Base-by-base conservation (phyloP, 2,797 vertebrate species). In the Sebastes kiyomatsui region DNA sequence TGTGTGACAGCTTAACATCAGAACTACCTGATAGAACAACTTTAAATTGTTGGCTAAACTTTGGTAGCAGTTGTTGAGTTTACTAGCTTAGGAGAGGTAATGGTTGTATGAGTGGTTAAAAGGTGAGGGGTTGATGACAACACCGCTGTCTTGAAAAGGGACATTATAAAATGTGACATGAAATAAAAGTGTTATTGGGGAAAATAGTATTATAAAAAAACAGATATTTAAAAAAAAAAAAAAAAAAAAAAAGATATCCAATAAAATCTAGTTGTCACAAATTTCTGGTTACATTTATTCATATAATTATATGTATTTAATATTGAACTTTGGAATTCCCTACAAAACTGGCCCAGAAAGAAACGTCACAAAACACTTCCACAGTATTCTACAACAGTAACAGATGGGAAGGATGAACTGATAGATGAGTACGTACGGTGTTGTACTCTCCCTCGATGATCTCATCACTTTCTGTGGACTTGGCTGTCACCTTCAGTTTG, bases 371-470 rank as follows among this genome's bases (percentile, higher is more conserved):
- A 54, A 42, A 16, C 25, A 32, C 18, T 7, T 56, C 2, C 23
- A 54, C 7, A 18, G 5, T 20, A 9, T 28, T 35, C 2, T 35
- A 54, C 33, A 32, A 9, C 2, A 52, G 7, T 5, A 42, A 64
- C 5, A 60, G 42, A 66, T 12, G 13, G 13, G n/a, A 33, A 23
- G 7, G 16, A 46, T 7, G 20, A 69, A 7, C 3, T 9, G 20
- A 4, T 7, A 20, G 60, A 25, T 66, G 2, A 2, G 28, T 42
- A 83, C 97, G 88, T 94, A 99, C 99, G 2, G 98, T 99, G 89
- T 99, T 99, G 83, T 97, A 99, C 66, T 97, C 95, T 11, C 86
- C 98, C 94, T 97, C 96, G 6, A 97, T 80, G 54, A 95, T 32
- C 78, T 97, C 96, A 0, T 92, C 75, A 1, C 92, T 96, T 55